Evolutionary conservation across 2,888 invertebrate species (phyloP), one percentile per base, ranked within the genome.

Genomic region (Pinctada fucata): DNA sequence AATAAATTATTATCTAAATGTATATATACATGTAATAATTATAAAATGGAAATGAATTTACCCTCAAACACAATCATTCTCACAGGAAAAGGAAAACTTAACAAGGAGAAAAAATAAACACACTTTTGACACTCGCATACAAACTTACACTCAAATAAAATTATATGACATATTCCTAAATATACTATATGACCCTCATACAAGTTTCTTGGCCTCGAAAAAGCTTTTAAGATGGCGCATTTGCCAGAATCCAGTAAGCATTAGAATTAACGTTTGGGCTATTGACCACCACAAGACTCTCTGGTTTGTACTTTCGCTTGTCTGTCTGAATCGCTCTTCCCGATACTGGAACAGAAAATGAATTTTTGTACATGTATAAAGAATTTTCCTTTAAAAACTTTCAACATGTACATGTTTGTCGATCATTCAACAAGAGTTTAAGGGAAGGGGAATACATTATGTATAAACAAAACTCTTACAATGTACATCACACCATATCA

Each of bases 221-320:
- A 99, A 99, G 90, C 97, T 97, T 94, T 99, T 99, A 86, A 99
- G 94, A 94, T 99, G 99, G 90, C 96, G 95, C 98, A 99, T 99
- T 93, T 99, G 99, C 99, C 99, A 99, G 86, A 97, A 96, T 16
- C 99, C 99, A 95, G 99, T 99, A 52, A 95, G 93, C 0, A 99
- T 94, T 10, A 99, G 94, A 66, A 99, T 96, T 75, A 95, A 94
- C 0, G 97, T 97, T 93, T 99, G 99, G 0, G 96, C 95, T 13
- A 98, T 93, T 76, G 98, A 97, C 99, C 99, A 99, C 97, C 98
- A 99, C 72, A 93, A 84, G 49, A 99, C 94, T 50, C 93, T 87
- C 83, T 91, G 91, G 93, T 99, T 98, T 76, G 99, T 99, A 93
- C 98, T 99, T 93, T 99, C 99, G 83, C 98, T 98, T 0, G 99